Conservation (phyloP, 2,797 vertebrate species). For the Eulemur coronatus region DNA sequence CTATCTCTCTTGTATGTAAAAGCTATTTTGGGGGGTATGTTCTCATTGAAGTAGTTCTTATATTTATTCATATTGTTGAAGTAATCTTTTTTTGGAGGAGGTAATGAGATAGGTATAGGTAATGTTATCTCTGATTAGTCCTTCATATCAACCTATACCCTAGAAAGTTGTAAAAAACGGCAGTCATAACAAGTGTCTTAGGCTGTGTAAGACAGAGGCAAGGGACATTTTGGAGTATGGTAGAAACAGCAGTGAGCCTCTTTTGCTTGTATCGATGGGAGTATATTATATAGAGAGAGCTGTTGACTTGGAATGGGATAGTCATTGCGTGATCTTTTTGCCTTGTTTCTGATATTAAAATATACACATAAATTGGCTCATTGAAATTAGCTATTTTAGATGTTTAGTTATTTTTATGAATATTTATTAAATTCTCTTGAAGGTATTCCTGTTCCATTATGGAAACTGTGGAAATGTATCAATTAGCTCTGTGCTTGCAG, state of each 20-base stretch:
- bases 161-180: not conserved
- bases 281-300: not conserved
- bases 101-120: not conserved
- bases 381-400: conserved; percentile 25
- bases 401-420: not conserved
- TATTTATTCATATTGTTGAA: not conserved
- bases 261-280: not conserved
- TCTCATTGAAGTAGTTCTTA: not conserved
- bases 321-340: not conserved
- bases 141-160: not conserved
- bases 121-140: not conserved
- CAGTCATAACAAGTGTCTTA: not conserved
- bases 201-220: not conserved
- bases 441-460: not conserved
- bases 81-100: not conserved
- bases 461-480: not conserved
- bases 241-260: not conserved
- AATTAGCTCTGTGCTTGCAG: not conserved
- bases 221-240: not conserved
- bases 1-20: not conserved
- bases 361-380: not conserved
- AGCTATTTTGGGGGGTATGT: not conserved
- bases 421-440: conserved; percentile 18
- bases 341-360: conserved; percentile 42
- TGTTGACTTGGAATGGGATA: not conserved